Base-by-base conservation (phyloP, 2,888 invertebrate genomes). In the Diogma glabrata region DNA sequence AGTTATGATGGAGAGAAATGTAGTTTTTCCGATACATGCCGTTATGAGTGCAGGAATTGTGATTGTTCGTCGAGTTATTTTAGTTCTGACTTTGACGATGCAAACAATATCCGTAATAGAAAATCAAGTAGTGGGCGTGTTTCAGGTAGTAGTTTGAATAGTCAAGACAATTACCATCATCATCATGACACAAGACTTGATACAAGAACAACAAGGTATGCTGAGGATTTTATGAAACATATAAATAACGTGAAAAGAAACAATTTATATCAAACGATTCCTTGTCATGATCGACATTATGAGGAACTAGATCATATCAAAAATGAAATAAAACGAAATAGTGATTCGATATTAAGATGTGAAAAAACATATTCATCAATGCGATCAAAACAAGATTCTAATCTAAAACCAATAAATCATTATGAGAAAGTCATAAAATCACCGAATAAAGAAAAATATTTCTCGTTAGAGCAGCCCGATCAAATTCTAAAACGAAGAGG, bases 41-140 rank as follows among this genome's bases (percentile, higher is more conserved):
- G 66, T 3, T 68, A 67, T 28, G 69, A 70, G 45, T 24, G 28
- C 56, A 60, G 65, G 9, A 68, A 70, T 30, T 70, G 70, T 50
- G 70, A 70, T 47, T 70, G 70, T 52, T 69, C 69, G 4, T 69
- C 69, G 4, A 69, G 68, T 24, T 70, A 70, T 46, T 70, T 70
- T 33, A 68, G 69, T 17, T 70, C 70, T 0, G 70, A 70, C 30
- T 70, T 70, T 26, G 70, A 70, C 57, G 70, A 70, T 14, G 55
- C 65, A 9, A 68, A 69, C 26, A 64, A 66, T 51, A 59, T 53
- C 17, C 50, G 55, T 3, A 55, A 55, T 22, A n/a, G n/a, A n/a
- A n/a, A n/a, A n/a, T n/a, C n/a, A n/a, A n/a, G n/a, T n/a, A 56
- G 47, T 33, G 50, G 51, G 1, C 48, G 54, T 7, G 26, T 53